These are phyloP conservation scores for Momotus momota DNA, from an alignment of 2,797 vertebrate species.

Conservation along the genomic window DNA sequence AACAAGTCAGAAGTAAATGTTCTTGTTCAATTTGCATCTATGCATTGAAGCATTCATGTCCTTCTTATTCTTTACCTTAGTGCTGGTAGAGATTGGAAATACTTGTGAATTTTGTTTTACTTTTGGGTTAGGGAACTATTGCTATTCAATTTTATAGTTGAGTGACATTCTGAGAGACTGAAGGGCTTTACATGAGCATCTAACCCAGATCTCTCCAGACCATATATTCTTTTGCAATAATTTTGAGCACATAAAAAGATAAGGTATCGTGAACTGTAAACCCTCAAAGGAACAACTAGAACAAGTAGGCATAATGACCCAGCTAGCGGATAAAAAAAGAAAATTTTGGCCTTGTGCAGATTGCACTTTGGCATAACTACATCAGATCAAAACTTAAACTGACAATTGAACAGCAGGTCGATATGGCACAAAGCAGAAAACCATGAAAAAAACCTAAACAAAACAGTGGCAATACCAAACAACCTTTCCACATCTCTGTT, in stretches of 20 bases:
- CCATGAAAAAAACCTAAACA: conserved; percentile 32
- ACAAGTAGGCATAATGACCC: conserved; percentile 18
- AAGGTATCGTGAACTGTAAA: neutral
- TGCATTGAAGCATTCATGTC: neutral
- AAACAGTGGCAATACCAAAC: conserved; percentile 50
- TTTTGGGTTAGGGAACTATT: neutral
- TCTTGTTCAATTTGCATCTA: neutral
- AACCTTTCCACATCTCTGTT: conserved; percentile 64
- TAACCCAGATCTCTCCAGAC: neutral
- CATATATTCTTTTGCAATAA: neutral
- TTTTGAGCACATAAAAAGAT: neutral
- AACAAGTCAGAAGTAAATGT: neutral
- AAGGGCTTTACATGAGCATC: neutral
- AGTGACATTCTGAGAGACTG: neutral
- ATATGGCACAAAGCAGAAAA: conserved; percentile 35
- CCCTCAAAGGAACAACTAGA: conserved; percentile 20
- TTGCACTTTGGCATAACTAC: conserved; percentile 32
- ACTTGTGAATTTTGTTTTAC: neutral
- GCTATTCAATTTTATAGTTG: neutral
- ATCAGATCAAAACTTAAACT: conserved; percentile 13
- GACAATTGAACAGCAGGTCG: conserved; percentile 60
- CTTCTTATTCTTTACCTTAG: neutral
- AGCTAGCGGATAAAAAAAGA: conserved; percentile 51
- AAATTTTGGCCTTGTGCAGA: conserved; percentile 21
- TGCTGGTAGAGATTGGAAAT: neutral